Evolutionary conservation across 2,113 vertebrate genomes (phyloP).

Genomic region (Gymnobelideus leadbeateri): DNA sequence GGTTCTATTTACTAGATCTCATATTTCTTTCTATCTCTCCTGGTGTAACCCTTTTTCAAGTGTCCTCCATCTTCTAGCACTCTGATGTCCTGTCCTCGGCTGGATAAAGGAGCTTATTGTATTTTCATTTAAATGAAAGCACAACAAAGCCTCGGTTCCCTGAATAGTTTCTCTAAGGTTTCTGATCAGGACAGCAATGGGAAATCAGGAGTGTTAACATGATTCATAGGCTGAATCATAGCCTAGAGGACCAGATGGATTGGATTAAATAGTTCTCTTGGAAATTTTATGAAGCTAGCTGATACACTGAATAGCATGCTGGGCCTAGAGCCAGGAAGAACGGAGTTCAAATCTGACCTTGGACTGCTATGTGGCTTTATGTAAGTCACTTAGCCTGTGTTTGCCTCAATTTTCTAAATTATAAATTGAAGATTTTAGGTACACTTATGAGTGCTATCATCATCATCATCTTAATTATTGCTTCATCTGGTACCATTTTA

Average conservation of each 20-base stretch:
- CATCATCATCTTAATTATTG: background rate
- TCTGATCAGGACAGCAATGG: background rate
- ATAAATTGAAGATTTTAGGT: background rate
- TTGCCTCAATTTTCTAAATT: background rate
- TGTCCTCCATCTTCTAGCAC: background rate
- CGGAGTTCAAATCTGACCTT: background rate
- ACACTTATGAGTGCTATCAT: background rate
- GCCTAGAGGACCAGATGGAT: background rate
- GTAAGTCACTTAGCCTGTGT: background rate
- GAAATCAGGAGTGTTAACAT: background rate
- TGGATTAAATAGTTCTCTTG: background rate
- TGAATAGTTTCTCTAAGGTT: background rate
- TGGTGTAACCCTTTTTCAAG: background rate
- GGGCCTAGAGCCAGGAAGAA: background rate
- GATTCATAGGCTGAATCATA: background rate
- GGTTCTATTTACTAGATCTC: background rate
- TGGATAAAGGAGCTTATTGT: background rate
- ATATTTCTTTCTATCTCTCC: background rate
- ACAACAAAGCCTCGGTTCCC: background rate
- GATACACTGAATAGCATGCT: background rate
- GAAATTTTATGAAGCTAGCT: background rate
- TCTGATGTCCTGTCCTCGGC: background rate
- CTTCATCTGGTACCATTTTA: background rate
- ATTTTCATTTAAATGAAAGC: background rate
- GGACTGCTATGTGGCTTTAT: background rate